Base-by-base conservation (phyloP, 1,140 invertebrate genomes). In the Heliothis virescens region DNA sequence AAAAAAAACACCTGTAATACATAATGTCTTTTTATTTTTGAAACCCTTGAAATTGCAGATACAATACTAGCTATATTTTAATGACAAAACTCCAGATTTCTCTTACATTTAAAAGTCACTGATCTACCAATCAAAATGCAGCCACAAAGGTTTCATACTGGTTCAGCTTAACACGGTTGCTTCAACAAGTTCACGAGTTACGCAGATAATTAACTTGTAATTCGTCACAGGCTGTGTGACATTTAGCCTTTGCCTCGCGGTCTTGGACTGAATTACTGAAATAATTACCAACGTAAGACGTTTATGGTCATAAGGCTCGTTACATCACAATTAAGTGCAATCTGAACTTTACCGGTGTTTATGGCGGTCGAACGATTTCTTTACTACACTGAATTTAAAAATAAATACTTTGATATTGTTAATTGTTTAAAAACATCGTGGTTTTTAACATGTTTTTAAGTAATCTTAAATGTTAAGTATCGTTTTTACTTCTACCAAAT, bases 221-320 rank as follows among this genome's bases (percentile, higher is more conserved):
- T 75, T 75, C 72, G 72, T 26, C 57, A 62, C 55, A 73, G 29
- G 69, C 69, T 57, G 72, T 21, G 50, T 75, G 72, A 62, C 72
- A 75, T 75, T 62, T 62, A 62, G 41, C 57, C 57, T 60, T 59
- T 75, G 72, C 67, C 57, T 75, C 21, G 55, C 18, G 67, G 67
- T 75, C 72, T 10, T 62, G 72, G 50, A 60, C 69, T 62, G 57
- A 75, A 75, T 60, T 62, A 75, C 55, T 62, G 55, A 62, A 62
- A 75, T 75, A 62, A 75, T 75, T 62, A 62, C 55, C 16, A 16
- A 50, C 21, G 62, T 75, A 29, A 50, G 13, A 9, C 57, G 18
- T 75, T 60, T 75, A 75, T 62, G 72, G 72, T 29, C 72, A 73
- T 73, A 75, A 50, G 5, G 12, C 48, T 29, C 21, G 12, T 71